phyloP scores from a whole-genome alignment of 2,797 vertebrate genomes.

The Betta splendens region DNA sequence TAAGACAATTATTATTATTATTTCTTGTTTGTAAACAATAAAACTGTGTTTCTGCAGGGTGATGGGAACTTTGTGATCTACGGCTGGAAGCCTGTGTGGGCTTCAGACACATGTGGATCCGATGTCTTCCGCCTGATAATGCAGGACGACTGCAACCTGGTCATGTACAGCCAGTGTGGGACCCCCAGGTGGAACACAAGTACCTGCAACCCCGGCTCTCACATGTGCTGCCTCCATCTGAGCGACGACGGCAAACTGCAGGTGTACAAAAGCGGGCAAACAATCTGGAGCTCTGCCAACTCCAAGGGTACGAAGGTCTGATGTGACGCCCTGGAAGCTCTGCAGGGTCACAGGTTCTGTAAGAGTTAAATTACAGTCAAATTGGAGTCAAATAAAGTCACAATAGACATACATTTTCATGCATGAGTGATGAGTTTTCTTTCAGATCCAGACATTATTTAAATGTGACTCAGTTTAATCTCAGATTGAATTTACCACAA shows the following conservation, averaged over 20 bases:
- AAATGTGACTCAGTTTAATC: too few species aligned
- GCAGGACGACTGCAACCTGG: constrained; percentile 64
- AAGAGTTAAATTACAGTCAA: too few species aligned
- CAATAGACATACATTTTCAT: too few species aligned
- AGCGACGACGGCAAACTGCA: constrained; percentile 29
- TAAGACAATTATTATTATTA: too few species aligned
- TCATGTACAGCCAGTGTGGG: constrained; percentile 28
- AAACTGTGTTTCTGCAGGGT: constrained; percentile 19
- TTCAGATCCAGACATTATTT: too few species aligned
- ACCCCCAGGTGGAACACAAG: background rate
- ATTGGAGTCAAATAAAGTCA: too few species aligned
- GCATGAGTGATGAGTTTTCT: too few species aligned
- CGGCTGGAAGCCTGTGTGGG: constrained; percentile 49
- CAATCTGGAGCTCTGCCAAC: constrained; percentile 11
- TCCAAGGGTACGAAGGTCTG: constrained; percentile 11
- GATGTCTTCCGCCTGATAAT: constrained; percentile 21
- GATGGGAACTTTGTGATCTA: constrained; percentile 64
- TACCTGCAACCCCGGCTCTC: accelerated
- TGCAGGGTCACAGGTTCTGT: too few species aligned
- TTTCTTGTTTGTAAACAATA: too few species aligned
- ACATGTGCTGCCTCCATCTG: constrained; percentile 23
- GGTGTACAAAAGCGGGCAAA: background rate
- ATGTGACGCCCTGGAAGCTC: background rate
- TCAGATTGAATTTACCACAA: too few species aligned
- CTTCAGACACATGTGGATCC: background rate